Evolutionary conservation across 2,888 invertebrate genomes (phyloP).

Genomic region (Eilema sororculum): DNA sequence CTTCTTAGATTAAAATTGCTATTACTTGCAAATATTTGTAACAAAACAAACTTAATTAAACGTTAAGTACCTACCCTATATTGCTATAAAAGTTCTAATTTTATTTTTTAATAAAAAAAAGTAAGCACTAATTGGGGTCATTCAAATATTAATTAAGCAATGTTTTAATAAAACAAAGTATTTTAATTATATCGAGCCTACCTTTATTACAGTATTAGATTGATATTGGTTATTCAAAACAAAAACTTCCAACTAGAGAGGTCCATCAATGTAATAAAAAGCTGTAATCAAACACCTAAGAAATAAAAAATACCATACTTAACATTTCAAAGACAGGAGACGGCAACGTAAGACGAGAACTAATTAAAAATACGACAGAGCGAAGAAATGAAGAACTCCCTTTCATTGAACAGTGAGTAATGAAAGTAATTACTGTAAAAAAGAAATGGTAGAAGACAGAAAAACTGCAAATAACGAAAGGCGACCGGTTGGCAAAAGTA

Average conservation of each 20-base stretch:
- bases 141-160: not conserved
- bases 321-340: conserved; percentile 26
- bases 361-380: conserved; percentile 44
- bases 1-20: not conserved
- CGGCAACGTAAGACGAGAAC: conserved; percentile 21
- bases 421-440: conserved; percentile 39
- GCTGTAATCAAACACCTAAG: not conserved
- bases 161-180: not conserved
- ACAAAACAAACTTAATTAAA: not conserved
- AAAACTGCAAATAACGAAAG: conserved; percentile 13
- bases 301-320: not conserved
- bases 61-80: not conserved
- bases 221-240: not conserved
- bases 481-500: not conserved
- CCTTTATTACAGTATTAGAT: not conserved
- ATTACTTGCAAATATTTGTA: not conserved
- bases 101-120: not conserved
- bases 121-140: not conserved
- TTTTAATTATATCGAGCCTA: not conserved
- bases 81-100: not conserved
- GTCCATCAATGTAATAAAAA: not conserved
- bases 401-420: conserved; percentile 35
- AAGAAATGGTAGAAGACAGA: conserved; percentile 8
- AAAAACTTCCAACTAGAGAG: not conserved
- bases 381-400: conserved; percentile 29